Evolutionary conservation across 2,797 vertebrate genomes (phyloP), one percentile per base, ranked within the genome.

Genomic region (Pipistrellus nathusii): DNA sequence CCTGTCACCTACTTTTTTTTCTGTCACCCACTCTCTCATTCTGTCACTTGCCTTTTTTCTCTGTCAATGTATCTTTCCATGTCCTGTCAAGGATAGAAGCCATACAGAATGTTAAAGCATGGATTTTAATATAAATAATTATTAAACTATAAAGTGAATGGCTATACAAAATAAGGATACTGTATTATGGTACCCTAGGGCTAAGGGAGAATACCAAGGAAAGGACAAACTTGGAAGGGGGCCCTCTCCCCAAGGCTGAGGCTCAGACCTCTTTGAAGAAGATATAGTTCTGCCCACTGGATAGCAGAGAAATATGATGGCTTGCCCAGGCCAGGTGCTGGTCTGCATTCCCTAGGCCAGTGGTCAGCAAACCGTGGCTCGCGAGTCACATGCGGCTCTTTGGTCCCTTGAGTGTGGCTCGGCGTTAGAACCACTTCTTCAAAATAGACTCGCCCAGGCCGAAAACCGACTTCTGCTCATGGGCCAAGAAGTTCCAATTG

Each of bases 71-170:
- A 38, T 59, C 44, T 88, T 86, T 93, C 46, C 90, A 71, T n/a
- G 77, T 90, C 51, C 44, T 77, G 0, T 62, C 51, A 90, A 76
- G 46, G 80, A 27, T 77, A 78, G 71, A 78, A 89, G 57, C 68
- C 69, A 62, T n/a, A 38, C 11, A 86, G 35, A 53, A 57, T 82
- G 46, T 87, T 78, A 71, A 93, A 93, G 77, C 30, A 30, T 64
- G 44, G 35, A 83, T 66, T 93, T 91, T 66, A 86, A 38, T n/a
- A 69, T 90, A 64, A 66, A 76, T 55, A 90, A n/a, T 78, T 88
- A 84, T 84, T 66, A 77, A 80, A 57, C 20, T 30, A 64, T 64
- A 57, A 51, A 76, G 71, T 51, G 81, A 66, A 20, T 48, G 64
- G 30, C 51, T 78, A 18, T 76, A 68, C 87, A 59, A 57, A 92